These are phyloP conservation scores for Tadarida brasiliensis DNA, from an alignment of 2,797 vertebrate genomes.

Conservation along the genomic window DNA sequence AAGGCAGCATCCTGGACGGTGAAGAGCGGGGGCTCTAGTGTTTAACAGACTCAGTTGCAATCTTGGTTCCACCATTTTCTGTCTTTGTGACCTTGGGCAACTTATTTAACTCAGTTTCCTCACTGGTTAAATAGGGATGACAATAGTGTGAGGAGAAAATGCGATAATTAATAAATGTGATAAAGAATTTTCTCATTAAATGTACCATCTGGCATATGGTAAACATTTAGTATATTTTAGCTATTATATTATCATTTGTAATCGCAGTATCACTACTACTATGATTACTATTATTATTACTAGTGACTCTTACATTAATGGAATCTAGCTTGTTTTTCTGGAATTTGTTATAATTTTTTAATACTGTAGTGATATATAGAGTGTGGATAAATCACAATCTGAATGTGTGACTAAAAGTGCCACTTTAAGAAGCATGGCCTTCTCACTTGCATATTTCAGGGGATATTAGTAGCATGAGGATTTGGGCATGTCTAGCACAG, in stretches of 20 bases:
- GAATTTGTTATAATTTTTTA: constrained; percentile 44
- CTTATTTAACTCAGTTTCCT: constrained; percentile 51
- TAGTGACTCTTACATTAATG: constrained; percentile 27
- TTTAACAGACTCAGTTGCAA: background rate
- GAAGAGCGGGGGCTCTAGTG: background rate
- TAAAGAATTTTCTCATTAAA: constrained; percentile 22
- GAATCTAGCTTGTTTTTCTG: constrained; percentile 41
- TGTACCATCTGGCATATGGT: background rate
- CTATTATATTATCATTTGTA: background rate
- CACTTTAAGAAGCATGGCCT: background rate
- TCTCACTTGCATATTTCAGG: constrained; percentile 32
- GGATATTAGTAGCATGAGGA: background rate
- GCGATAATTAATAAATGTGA: background rate
- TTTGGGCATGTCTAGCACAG: background rate
- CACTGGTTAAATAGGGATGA: background rate
- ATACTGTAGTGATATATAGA: background rate
- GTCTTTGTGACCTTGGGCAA: constrained; percentile 56
- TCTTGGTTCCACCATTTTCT: background rate
- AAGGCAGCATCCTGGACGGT: background rate
- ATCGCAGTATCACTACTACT: background rate
- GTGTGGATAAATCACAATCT: constrained; percentile 28
- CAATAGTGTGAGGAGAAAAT: constrained; percentile 5
- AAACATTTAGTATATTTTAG: constrained; percentile 49
- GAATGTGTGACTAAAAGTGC: constrained; percentile 54
- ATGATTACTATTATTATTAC: constrained; percentile 7